Percentiles rank a stretch among this genome's conserved stretches.
Conservation (phyloP, 2,888 invertebrate genomes). For the Ecliptopera silaceata region DNA sequence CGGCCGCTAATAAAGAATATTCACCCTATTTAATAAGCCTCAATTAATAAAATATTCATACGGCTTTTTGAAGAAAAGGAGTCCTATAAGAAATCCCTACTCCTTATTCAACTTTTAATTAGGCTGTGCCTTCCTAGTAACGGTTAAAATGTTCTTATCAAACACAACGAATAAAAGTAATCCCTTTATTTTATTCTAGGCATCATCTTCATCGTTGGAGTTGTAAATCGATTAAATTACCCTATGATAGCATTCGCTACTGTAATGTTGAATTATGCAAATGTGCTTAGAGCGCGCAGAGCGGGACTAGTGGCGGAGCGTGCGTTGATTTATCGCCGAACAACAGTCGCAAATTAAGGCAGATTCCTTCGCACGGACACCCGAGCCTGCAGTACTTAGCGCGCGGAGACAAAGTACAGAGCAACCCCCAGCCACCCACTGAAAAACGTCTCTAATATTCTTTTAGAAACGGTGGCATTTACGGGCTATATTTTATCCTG, state of each 20-base stretch:
- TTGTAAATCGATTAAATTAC: constrained; percentile 18
- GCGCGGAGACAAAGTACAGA: constrained; percentile 81
- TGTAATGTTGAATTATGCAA: constrained; percentile 29
- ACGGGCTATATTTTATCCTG: constrained; percentile 85
- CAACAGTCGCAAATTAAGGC: constrained; percentile 80
- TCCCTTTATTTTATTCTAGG: background rate
- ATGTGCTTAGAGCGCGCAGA: constrained; percentile 19
- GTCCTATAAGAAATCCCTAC: constrained; percentile 6
- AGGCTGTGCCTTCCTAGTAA: background rate
- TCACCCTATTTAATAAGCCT: constrained; percentile 33
- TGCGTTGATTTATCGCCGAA: constrained; percentile 73
- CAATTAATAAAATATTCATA: constrained; percentile 19
- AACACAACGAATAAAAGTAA: background rate
- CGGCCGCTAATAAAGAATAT: constrained; percentile 27
- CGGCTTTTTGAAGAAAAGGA: constrained; percentile 13
- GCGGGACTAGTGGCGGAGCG: constrained; percentile 22
- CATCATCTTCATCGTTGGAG: constrained; percentile 4
- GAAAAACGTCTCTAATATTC: constrained; percentile 85
- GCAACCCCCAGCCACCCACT: constrained; percentile 81
- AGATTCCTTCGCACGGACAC: constrained; percentile 72
- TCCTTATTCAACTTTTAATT: constrained; percentile 13
- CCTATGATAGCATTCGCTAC: constrained; percentile 10
- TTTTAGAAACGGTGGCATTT: constrained; percentile 85
- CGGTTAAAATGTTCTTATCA: background rate
- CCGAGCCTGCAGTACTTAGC: constrained; percentile 78